Conservation (phyloP, 2,797 vertebrate species). For the Malurus leucopterus region DNA sequence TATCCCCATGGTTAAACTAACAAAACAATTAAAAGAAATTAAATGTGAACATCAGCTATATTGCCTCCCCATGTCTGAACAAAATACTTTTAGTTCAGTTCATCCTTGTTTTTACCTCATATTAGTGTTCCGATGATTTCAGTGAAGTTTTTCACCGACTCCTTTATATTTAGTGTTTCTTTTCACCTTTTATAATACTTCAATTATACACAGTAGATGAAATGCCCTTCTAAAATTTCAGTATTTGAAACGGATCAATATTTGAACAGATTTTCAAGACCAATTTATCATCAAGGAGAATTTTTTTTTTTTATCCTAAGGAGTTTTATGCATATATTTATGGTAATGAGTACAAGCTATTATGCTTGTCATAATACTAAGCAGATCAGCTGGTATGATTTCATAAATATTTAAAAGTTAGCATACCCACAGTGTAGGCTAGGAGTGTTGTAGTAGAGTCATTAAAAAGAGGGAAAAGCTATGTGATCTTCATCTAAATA, state of each 20-base stretch:
- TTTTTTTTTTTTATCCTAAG: not conserved
- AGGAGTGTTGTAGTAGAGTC: not conserved
- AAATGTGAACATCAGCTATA: not conserved
- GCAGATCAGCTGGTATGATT: not conserved
- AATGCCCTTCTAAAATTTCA: not conserved
- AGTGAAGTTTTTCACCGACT: not conserved
- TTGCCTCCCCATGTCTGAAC: not conserved
- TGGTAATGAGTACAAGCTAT: slow-evolving; percentile 8
- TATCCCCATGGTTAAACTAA: not conserved
- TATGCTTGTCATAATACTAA: slow-evolving; percentile 8
- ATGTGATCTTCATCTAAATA: not conserved
- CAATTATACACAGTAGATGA: not conserved
- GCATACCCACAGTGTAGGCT: not conserved
- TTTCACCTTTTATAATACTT: not conserved
- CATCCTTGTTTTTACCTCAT: not conserved
- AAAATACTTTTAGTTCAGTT: not conserved
- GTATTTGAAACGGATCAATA: not conserved
- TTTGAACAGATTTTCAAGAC: slow-evolving; percentile 8
- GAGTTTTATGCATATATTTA: not conserved
- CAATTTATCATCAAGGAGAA: not conserved
- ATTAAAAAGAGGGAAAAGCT: not conserved
- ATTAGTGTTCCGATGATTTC: not conserved
- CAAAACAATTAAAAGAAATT: not conserved
- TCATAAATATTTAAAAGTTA: slow-evolving; percentile 36
- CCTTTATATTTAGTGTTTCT: not conserved